These are phyloP conservation scores for Mantis religiosa DNA, from an alignment of 2,888 invertebrate genomes.

Conservation along the genomic window DNA sequence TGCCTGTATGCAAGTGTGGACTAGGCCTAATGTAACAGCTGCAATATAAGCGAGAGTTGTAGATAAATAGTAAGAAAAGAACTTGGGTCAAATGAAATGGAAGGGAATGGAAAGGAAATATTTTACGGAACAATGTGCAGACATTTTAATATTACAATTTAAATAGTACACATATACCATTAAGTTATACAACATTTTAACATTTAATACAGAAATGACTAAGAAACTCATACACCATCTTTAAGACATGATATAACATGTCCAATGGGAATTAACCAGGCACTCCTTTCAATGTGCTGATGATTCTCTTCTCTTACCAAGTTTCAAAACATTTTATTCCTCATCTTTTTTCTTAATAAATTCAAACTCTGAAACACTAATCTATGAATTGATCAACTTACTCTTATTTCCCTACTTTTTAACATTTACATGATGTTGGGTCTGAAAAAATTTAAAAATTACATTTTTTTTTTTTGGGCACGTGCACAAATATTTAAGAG, in stretches of 20 bases:
- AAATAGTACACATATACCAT: background rate
- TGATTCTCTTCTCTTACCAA: background rate
- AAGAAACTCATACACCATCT: background rate
- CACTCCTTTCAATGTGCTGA: background rate
- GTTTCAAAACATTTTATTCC: background rate
- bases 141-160: background rate
- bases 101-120: background rate
- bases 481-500: constrained; percentile 11
- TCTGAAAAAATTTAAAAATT: background rate
- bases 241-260: background rate
- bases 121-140: background rate
- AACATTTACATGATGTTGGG: background rate
- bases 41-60: too few species aligned
- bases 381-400: background rate
- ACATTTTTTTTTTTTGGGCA: background rate
- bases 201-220: background rate
- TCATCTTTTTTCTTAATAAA: background rate
- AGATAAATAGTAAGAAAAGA: too few species aligned
- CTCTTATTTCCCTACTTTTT: background rate
- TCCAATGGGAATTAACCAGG: background rate
- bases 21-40: too few species aligned
- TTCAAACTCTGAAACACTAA: background rate
- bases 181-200: background rate
- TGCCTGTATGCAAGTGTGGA: too few species aligned
- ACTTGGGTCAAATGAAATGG: too few species aligned